phyloP scores from a whole-genome alignment of 2,797 vertebrate genomes.

The Sandelia bainsii region DNA sequence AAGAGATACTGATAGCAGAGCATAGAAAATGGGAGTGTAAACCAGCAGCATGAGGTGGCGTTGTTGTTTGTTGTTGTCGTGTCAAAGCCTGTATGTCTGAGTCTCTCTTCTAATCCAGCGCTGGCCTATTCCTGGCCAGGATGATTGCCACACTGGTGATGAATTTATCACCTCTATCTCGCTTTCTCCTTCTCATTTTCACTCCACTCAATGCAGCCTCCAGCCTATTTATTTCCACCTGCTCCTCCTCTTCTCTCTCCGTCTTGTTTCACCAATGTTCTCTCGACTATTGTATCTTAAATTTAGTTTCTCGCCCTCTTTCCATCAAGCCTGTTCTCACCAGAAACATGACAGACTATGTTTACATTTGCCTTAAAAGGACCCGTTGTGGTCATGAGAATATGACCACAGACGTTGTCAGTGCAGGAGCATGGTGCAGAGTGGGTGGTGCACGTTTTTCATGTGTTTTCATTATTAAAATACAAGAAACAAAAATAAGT shows the following conservation, averaged over 20 bases:
- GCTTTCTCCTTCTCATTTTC: constrained; percentile 28
- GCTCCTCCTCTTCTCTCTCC: neutral
- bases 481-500: no score
- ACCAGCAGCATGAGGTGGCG: constrained; percentile 10
- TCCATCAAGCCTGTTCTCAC: neutral
- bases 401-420: neutral
- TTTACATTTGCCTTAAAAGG: constrained; percentile 10
- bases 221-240: neutral
- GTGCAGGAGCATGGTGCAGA: neutral
- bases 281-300: neutral
- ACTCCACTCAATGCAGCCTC: constrained; percentile 22
- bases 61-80: constrained; percentile 47
- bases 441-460: neutral
- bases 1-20: constrained; percentile 47
- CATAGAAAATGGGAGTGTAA: constrained; percentile 19
- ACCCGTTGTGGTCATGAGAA: neutral
- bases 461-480: neutral
- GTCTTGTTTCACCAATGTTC: neutral
- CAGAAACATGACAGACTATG: neutral
- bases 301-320: neutral
- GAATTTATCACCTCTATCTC: constrained; percentile 53
- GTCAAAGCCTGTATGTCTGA: constrained; percentile 28
- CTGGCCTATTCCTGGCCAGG: constrained; percentile 26
- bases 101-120: constrained; percentile 34
- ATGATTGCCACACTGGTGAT: constrained; percentile 40